These are phyloP conservation scores for Corbicula japonica DNA, from an alignment of 2,888 invertebrate species.

Conservation along the genomic window DNA sequence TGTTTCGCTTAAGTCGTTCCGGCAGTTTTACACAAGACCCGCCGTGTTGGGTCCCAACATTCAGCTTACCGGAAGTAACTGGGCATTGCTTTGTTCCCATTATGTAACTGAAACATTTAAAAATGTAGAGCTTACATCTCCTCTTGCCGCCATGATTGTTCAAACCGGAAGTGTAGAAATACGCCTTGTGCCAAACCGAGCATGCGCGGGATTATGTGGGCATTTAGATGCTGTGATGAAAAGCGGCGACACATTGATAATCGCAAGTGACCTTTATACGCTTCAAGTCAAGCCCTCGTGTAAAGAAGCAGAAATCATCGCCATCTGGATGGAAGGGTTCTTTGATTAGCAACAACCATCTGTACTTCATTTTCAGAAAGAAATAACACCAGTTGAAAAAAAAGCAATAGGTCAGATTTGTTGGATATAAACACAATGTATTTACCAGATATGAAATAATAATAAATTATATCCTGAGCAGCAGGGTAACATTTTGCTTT, in stretches of 20 bases:
- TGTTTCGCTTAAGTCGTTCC: slow-evolving; percentile 26
- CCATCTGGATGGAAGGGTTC: slow-evolving; percentile 36
- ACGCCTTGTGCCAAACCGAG: slow-evolving; percentile 14
- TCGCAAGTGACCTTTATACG: slow-evolving; percentile 20
- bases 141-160: slow-evolving; percentile 28
- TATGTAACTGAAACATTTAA: slow-evolving; percentile 12
- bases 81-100: slow-evolving; percentile 47
- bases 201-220: slow-evolving; percentile 17
- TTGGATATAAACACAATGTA: too few relatives aligned
- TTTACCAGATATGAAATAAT: too few relatives aligned
- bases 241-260: slow-evolving; percentile 14
- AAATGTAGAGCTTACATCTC: slow-evolving; percentile 19
- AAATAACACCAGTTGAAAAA: too few relatives aligned
- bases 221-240: background rate
- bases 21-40: slow-evolving; percentile 41
- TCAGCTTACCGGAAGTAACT: slow-evolving; percentile 43
- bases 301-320: slow-evolving; percentile 26
- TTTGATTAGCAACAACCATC: too few relatives aligned
- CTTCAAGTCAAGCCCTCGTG: slow-evolving; percentile 32
- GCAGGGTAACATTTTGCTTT: too few relatives aligned
- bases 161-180: slow-evolving; percentile 29
- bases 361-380: too few relatives aligned
- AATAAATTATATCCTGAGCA: too few relatives aligned
- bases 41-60: slow-evolving; percentile 20
- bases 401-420: too few relatives aligned